A percentile compares a stretch with the other conserved stretches of the same genome.
Conservation (phyloP, 2,113 vertebrate genomes). For the Melanocharis versteri region DNA sequence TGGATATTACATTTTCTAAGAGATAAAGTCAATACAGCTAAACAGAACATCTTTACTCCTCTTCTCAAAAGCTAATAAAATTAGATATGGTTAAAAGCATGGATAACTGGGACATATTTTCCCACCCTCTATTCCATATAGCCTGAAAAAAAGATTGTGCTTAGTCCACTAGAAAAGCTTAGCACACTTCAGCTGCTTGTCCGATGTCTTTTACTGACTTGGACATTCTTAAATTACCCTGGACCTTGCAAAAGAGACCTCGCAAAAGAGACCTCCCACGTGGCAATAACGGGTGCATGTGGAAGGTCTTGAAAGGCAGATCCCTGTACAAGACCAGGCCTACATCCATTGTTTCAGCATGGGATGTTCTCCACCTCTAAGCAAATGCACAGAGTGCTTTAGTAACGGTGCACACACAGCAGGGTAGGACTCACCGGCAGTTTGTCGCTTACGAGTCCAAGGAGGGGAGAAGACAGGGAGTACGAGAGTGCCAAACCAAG, state of each 20-base stretch:
- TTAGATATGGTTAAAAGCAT: not conserved
- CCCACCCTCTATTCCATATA: not conserved
- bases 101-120: not conserved
- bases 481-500: conserved; percentile 86
- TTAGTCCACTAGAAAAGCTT: not conserved
- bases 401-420: not conserved
- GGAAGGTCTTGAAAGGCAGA: not conserved
- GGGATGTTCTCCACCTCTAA: not conserved
- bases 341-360: not conserved
- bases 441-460: conserved; percentile 87
- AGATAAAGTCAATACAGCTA: not conserved
- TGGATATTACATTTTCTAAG: not conserved
- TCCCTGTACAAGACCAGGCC: not conserved
- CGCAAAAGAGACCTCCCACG: not conserved
- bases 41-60: not conserved
- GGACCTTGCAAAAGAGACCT: not conserved
- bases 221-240: not conserved
- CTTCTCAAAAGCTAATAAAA: not conserved
- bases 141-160: not conserved
- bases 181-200: not conserved
- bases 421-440: conserved; percentile 80
- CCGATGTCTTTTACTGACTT: not conserved
- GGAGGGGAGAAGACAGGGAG: conserved; percentile 82
- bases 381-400: not conserved
- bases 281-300: not conserved